Conservation (phyloP, 2,888 invertebrate genomes). For the Erebia aethiops region DNA sequence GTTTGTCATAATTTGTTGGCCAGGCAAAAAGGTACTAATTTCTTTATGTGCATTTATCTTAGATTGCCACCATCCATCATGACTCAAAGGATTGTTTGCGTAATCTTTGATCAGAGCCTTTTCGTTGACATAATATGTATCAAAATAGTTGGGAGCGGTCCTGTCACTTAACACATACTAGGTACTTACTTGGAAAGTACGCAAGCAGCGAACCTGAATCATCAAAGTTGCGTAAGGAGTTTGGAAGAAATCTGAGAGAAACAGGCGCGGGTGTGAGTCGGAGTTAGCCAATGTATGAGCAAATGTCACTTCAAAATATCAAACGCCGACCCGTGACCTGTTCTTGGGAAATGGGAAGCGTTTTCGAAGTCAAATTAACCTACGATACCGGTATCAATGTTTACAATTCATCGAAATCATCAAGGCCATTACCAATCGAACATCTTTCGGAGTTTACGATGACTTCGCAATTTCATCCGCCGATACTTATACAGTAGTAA, state of each 20-base stretch:
- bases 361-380: constrained; percentile 48
- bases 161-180: constrained; percentile 35
- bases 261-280: constrained; percentile 51
- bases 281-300: constrained; percentile 62
- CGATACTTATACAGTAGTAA: constrained; percentile 17
- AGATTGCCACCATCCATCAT: not conserved
- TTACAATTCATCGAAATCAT: constrained; percentile 29
- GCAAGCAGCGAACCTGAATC: constrained; percentile 51
- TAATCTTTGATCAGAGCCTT: not conserved
- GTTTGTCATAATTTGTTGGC: not conserved
- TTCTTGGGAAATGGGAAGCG: constrained; percentile 60
- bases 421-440: constrained; percentile 27
- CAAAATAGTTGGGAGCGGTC: constrained; percentile 29
- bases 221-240: constrained; percentile 58
- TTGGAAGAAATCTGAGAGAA: constrained; percentile 53
- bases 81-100: not conserved
- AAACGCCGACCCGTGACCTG: constrained; percentile 67
- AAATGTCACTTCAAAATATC: constrained; percentile 76
- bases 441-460: constrained; percentile 32
- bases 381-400: constrained; percentile 38
- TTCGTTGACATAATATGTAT: not conserved
- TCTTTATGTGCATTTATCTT: no score
- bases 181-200: constrained; percentile 26
- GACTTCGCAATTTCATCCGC: constrained; percentile 35
- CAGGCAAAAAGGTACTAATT: no score